Evolutionary conservation across 2,113 vertebrate species (phyloP).

Genomic region (Stictonetta naevosa): DNA sequence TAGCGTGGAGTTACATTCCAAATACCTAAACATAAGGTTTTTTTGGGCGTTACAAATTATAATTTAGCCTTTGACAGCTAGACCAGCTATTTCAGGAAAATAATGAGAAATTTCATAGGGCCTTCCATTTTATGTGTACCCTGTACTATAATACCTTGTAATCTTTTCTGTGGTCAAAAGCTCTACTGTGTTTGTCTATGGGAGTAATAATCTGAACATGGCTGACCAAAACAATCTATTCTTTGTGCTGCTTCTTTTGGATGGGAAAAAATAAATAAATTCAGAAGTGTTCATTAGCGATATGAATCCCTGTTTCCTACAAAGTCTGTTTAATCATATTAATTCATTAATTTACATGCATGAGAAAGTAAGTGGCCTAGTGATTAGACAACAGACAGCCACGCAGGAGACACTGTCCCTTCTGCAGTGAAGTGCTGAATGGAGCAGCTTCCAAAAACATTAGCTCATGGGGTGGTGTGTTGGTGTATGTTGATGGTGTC

Average conservation of each 20-base stretch:
- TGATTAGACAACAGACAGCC: neutral
- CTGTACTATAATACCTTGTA: neutral
- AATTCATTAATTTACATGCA: neutral
- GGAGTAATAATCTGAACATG: neutral
- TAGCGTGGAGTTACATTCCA: neutral
- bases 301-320: neutral
- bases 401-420: fast-evolving
- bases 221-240: neutral
- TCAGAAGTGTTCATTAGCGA: neutral
- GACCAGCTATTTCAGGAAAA: neutral
- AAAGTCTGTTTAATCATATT: neutral
- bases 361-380: neutral
- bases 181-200: neutral
- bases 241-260: neutral
- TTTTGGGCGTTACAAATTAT: neutral
- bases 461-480: fast-evolving
- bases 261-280: neutral
- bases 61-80: neutral
- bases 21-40: neutral
- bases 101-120: neutral
- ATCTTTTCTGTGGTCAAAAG: neutral
- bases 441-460: neutral
- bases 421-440: neutral
- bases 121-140: neutral
- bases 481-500: neutral